A percentile compares a stretch with the other conserved stretches of the same genome.
Evolutionary conservation across 2,797 vertebrate genomes (phyloP).

Genomic region (Sebastes matsubarae): DNA sequence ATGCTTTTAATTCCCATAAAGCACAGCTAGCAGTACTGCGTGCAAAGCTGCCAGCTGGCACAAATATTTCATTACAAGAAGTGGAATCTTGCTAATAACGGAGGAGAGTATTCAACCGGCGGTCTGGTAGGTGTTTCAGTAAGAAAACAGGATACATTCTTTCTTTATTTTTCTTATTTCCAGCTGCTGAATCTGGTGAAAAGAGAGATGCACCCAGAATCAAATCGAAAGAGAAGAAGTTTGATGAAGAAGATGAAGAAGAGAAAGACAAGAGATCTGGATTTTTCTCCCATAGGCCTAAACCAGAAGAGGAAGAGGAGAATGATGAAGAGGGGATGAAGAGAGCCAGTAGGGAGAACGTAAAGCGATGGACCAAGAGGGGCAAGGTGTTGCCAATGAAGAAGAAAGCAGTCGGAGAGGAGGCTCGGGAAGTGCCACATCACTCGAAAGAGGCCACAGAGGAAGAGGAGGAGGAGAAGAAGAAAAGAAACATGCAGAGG

Average conservation of each 20-base stretch:
- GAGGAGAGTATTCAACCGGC: background rate
- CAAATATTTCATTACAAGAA: constrained; percentile 57
- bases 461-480: constrained; percentile 32
- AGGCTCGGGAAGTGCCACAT: constrained; percentile 69
- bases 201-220: constrained; percentile 46
- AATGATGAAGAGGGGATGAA: constrained; percentile 69
- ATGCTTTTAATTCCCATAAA: constrained; percentile 53
- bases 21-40: constrained; percentile 24
- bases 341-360: constrained; percentile 74
- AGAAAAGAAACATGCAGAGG: constrained; percentile 52
- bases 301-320: constrained; percentile 60
- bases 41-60: constrained; percentile 69
- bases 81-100: constrained; percentile 62
- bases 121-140: background rate
- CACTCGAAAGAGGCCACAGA: constrained; percentile 83
- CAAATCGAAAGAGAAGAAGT: constrained; percentile 64
- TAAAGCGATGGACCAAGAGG: constrained; percentile 84
- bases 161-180: constrained; percentile 7
- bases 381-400: constrained; percentile 69
- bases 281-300: constrained; percentile 10
- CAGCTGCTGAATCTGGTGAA: constrained; percentile 53
- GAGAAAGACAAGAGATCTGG: constrained; percentile 53
- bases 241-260: constrained; percentile 51
- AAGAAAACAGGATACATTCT: background rate
- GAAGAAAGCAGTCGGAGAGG: constrained; percentile 49